These are phyloP conservation scores for Thereva nobilitata DNA, from an alignment of 2,888 invertebrate genomes.

Conservation along the genomic window DNA sequence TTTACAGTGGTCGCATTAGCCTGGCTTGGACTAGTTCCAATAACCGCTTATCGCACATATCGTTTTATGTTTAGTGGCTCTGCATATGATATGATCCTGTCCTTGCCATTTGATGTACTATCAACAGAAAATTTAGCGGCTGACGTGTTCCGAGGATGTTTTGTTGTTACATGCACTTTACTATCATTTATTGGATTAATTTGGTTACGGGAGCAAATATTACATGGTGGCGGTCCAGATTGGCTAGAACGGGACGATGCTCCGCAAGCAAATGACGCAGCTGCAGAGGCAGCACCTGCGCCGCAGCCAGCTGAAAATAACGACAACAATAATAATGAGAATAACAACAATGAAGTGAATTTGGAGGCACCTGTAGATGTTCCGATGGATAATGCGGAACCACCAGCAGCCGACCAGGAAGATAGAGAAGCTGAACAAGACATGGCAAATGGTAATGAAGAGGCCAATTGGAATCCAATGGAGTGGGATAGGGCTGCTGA, in stretches of 20 bases:
- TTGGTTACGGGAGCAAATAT: slow-evolving; percentile 96
- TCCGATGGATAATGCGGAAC: slow-evolving; percentile 53
- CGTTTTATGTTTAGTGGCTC: slow-evolving; percentile 90
- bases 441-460: slow-evolving; percentile 69
- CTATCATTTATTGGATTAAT: slow-evolving; percentile 96
- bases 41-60: slow-evolving; percentile 95
- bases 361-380: slow-evolving; percentile 50
- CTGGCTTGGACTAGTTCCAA: slow-evolving; percentile 95
- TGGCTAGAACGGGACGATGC: slow-evolving; percentile 69
- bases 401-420: slow-evolving; percentile 54
- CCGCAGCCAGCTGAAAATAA: slow-evolving; percentile 49
- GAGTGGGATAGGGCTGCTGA: slow-evolving; percentile 98
- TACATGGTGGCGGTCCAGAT: slow-evolving; percentile 96
- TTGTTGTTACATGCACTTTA: slow-evolving; percentile 94
- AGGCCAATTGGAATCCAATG: slow-evolving; percentile 97
- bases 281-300: slow-evolving; percentile 55
- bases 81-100: slow-evolving; percentile 77
- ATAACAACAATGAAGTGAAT: slow-evolving; percentile 59
- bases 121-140: slow-evolving; percentile 91
- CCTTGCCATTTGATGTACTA: slow-evolving; percentile 87
- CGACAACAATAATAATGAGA: slow-evolving; percentile 50
- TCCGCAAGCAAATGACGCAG: slow-evolving; percentile 42
- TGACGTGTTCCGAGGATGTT: slow-evolving; percentile 94
- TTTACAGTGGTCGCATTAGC: slow-evolving; percentile 96
- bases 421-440: slow-evolving; percentile 51